phyloP scores from a whole-genome alignment of 1,140 invertebrate species.

The Euura lappo region DNA sequence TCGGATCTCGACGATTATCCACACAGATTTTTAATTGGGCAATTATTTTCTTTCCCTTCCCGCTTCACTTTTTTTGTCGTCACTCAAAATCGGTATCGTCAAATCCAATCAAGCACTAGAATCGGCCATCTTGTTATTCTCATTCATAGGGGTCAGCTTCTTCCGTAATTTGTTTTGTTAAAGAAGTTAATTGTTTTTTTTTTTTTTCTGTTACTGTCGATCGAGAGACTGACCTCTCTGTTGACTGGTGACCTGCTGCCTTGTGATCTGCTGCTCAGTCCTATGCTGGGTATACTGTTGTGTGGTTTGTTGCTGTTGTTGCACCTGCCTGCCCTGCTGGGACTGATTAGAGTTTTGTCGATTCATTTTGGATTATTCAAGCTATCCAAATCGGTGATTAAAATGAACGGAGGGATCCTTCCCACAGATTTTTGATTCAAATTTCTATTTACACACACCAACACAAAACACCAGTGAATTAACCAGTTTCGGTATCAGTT shows the following conservation, averaged over 20 bases:
- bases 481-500: slow-evolving; percentile 12
- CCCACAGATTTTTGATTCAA: slow-evolving; percentile 23
- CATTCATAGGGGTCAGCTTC: neutral
- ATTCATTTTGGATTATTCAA: slow-evolving; percentile 59
- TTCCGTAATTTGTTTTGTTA: neutral
- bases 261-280: slow-evolving; percentile 77
- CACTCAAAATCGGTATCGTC: neutral
- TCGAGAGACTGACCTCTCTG: slow-evolving; percentile 73
- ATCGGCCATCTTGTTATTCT: neutral
- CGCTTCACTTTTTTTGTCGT: neutral
- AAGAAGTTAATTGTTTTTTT: neutral
- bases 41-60: neutral
- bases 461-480: slow-evolving; percentile 32
- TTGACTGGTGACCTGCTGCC: slow-evolving; percentile 76
- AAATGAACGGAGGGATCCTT: slow-evolving; percentile 19
- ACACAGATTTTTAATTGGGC: neutral
- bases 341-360: slow-evolving; percentile 57
- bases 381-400: slow-evolving; percentile 21
- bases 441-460: slow-evolving; percentile 38
- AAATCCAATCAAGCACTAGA: slow-evolving; percentile 8
- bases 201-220: neutral
- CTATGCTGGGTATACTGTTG: slow-evolving; percentile 69
- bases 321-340: slow-evolving; percentile 60
- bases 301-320: slow-evolving; percentile 57
- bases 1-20: neutral